Evolutionary conservation across 2,113 vertebrate genomes (phyloP).

Genomic region (Scytalopus superciliaris): DNA sequence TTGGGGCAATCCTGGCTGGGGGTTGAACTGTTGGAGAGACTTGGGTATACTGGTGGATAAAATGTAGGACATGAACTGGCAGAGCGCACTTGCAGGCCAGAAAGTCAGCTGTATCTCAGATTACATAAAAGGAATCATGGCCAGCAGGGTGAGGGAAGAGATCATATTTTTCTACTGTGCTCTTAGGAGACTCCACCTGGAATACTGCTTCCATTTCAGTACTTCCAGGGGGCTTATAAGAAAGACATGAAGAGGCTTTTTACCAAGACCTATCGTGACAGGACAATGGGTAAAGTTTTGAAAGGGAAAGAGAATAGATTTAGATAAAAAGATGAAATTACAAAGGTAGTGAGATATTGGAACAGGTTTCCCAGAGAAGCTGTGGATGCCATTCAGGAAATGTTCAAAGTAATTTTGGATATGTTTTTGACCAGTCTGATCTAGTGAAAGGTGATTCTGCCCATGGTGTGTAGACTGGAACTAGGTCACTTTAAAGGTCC

Average conservation of each 20-base stretch:
- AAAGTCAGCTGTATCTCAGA: not conserved
- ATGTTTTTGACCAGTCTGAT: not conserved
- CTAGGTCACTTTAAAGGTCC: not conserved
- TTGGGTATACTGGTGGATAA: not conserved
- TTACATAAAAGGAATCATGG: not conserved
- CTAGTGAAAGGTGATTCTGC: not conserved
- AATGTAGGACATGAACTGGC: accelerated
- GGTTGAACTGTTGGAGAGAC: not conserved
- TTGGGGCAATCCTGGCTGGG: no score
- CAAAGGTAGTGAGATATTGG: not conserved
- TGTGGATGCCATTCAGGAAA: not conserved
- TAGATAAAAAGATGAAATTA: not conserved
- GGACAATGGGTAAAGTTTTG: not conserved
- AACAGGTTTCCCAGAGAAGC: not conserved
- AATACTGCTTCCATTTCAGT: not conserved
- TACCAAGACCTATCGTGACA: not conserved
- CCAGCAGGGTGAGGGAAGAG: not conserved
- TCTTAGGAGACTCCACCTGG: not conserved
- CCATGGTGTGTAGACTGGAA: accelerated
- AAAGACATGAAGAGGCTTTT: not conserved
- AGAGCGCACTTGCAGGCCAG: not conserved
- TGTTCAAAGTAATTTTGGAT: not conserved
- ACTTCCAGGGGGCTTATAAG: not conserved
- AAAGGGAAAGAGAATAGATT: not conserved
- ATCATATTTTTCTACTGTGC: not conserved